A percentile compares a stretch with the other conserved stretches of the same genome.
These are phyloP conservation scores for Chrosomus eos DNA, from an alignment of 2,797 vertebrate species.

Conservation along the genomic window DNA sequence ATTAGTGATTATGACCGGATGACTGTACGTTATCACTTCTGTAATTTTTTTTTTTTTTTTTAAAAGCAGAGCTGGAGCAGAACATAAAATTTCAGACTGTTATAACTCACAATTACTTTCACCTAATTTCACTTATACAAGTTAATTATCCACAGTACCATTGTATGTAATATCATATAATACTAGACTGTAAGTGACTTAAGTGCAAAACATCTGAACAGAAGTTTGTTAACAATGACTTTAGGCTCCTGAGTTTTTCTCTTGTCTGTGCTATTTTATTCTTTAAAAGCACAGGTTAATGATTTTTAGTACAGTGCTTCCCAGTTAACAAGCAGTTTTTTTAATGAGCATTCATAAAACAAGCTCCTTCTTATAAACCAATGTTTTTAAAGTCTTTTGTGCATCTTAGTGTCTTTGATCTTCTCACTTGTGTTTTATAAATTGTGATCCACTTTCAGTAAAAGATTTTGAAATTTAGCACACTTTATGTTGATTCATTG, in stretches of 20 bases:
- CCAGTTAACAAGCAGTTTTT: not conserved
- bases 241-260: not conserved
- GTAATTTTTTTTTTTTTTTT: slow-evolving; percentile 2
- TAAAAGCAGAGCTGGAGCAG: not conserved
- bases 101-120: not conserved
- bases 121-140: not conserved
- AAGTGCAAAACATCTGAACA: not conserved
- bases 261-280: not conserved
- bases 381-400: not conserved
- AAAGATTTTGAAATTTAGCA: too few relatives aligned
- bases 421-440: not conserved
- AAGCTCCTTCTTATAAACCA: slow-evolving; percentile 3
- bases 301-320: not conserved
- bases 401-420: not conserved
- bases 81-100: not conserved
- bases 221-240: not conserved
- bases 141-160: not conserved
- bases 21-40: not conserved
- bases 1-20: not conserved
- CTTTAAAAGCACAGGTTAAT: not conserved
- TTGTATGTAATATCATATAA: not conserved
- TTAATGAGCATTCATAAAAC: slow-evolving; percentile 3
- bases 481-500: too few relatives aligned
- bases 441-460: not conserved
- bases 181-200: not conserved